phyloP scores from a whole-genome alignment of 2,888 invertebrate species.

The Hydrotaea diabolus region DNA sequence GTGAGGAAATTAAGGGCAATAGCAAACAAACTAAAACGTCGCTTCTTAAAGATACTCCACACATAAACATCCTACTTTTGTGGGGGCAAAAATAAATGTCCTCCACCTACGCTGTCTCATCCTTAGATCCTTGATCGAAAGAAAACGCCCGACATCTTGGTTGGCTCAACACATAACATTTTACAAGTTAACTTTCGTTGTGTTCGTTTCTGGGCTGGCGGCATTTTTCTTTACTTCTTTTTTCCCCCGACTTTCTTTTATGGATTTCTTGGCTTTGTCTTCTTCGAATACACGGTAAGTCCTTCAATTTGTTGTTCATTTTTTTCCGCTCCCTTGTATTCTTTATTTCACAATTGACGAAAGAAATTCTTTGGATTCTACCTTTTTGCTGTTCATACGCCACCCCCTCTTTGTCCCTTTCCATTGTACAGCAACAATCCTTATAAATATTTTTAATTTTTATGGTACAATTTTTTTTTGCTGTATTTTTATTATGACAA shows the following conservation, averaged over 20 bases:
- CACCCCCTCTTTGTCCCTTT: background rate
- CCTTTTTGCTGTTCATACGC: no score
- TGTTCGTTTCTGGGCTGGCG: slow-evolving; percentile 45
- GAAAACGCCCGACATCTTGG: slow-evolving; percentile 49
- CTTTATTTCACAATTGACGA: slow-evolving; percentile 55
- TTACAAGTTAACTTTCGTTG: slow-evolving; percentile 55
- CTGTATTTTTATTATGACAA: background rate
- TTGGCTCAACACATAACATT: slow-evolving; percentile 60
- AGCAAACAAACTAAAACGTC: background rate
- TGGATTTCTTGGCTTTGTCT: slow-evolving; percentile 46
- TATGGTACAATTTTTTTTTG: slow-evolving; percentile 1
- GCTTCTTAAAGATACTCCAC: background rate
- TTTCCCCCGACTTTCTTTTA: no score
- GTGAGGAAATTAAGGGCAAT: background rate
- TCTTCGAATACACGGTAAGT: slow-evolving; percentile 45
- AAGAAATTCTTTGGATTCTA: slow-evolving; percentile 56
- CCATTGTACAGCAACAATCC: background rate
- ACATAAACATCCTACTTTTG: slow-evolving; percentile 36
- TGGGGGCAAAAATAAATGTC: background rate
- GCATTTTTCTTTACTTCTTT: slow-evolving; percentile 45
- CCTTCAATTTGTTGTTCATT: slow-evolving; percentile 48
- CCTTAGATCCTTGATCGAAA: background rate
- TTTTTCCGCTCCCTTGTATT: slow-evolving; percentile 8
- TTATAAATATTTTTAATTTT: slow-evolving; percentile 32
- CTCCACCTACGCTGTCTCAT: slow-evolving; percentile 16